Evolutionary conservation across 2,113 vertebrate species (phyloP), one percentile per base, ranked within the genome.

Genomic region (Bos javanicus): DNA sequence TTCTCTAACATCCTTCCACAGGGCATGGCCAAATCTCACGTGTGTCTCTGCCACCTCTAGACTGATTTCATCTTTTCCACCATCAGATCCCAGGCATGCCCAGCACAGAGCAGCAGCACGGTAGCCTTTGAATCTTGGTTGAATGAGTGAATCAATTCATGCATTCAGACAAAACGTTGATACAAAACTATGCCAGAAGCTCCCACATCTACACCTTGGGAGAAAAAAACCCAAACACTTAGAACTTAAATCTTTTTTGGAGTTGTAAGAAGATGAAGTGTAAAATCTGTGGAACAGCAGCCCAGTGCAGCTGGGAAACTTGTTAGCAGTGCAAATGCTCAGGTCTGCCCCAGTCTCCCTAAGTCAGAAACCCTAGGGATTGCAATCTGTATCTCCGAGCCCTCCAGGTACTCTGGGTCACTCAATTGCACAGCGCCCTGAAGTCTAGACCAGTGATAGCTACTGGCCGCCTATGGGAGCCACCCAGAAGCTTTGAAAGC

Each of bases 61-160:
- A 19, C 36, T 15, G 36, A 62, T 23, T 46, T 16, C 14, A 6
- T 36, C 43, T 50, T 43, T 48, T 1, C 87, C 57, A 17, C 36
- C 17, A 1, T 48, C 57, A 2, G 25, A 23, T 39, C 48, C 36
- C 4, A 1, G 57, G 36, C 46, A 64, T 0, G 9, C 30, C 36
- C 23, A 4, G 19, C 48, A 1, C 13, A 0, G 26, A 33, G 64
- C 1, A 3, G 82, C 26, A 21, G 15, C 14, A 0, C 9, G 1
- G 43, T 23, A 36, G 67, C 71, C 78, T 25, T 43, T 1, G 30
- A 16, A 2, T 28, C 30, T 13, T 13, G 12, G 74, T 8, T 26
- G 43, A 17, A 36, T 5, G 67, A 52, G 15, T 7, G 43, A 50
- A 43, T 14, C 43, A 15, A 1, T 30, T 36, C 7, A 9, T 3